A percentile compares a stretch with the other conserved stretches of the same genome.
Evolutionary conservation across 1,140 invertebrate species (phyloP).

Genomic region (Gryon sp.): DNA sequence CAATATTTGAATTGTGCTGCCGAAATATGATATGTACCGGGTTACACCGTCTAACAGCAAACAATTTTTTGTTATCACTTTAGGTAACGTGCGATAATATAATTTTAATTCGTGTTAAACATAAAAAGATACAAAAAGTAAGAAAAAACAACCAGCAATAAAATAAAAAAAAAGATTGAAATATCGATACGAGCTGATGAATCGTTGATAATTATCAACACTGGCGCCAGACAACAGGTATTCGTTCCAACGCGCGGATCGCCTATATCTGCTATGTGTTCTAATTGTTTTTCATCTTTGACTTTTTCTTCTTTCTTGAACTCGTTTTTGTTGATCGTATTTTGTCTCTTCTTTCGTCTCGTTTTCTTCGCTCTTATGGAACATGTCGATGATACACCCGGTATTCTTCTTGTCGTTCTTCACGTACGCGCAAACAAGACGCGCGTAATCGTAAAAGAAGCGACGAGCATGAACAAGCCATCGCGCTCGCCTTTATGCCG

Average conservation of each 20-base stretch:
- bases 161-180: not conserved
- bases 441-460: constrained; percentile 53
- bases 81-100: no score
- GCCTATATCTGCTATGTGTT: constrained; percentile 49
- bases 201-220: constrained; percentile 47
- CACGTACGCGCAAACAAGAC: constrained; percentile 44
- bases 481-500: constrained; percentile 31
- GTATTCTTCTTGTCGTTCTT: constrained; percentile 50
- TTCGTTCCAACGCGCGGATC: constrained; percentile 7
- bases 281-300: constrained; percentile 1
- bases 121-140: not conserved
- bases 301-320: no score
- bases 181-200: constrained; percentile 21
- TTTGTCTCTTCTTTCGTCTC: constrained; percentile 14
- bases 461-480: constrained; percentile 14
- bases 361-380: constrained; percentile 21
- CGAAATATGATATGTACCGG: no score
- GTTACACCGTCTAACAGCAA: no score
- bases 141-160: not conserved
- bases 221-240: constrained; percentile 51
- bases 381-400: constrained; percentile 43
- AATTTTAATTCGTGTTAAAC: no score
- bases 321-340: no score
- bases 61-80: not conserved
- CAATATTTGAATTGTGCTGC: no score